Conservation (phyloP, 2,113 vertebrate genomes). For the Erpornis zantholeuca region DNA sequence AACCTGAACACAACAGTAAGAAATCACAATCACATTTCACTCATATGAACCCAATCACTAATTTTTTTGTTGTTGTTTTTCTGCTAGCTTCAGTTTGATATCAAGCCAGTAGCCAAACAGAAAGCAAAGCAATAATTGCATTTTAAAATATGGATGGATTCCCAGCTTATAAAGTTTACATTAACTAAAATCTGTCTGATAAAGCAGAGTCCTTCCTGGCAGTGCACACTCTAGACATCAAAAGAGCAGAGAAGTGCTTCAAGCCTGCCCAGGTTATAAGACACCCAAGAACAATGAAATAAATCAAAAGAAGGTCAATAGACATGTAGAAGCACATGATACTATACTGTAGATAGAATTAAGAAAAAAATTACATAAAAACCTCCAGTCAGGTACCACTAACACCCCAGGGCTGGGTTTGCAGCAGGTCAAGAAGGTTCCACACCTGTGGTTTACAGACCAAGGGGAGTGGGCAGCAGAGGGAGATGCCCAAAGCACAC, state of each 20-base stretch:
- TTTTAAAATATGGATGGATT: neutral
- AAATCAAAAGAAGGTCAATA: neutral
- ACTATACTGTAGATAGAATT: accelerated
- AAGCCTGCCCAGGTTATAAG: neutral
- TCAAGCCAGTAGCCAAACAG: neutral
- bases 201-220: neutral
- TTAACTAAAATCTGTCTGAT: neutral
- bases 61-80: neutral
- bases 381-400: neutral
- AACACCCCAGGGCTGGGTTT: too few species aligned
- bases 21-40: neutral
- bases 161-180: neutral
- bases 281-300: neutral
- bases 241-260: neutral
- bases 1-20: neutral
- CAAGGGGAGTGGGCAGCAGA: neutral
- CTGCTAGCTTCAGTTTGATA: neutral
- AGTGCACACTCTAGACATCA: neutral
- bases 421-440: neutral
- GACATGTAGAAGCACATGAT: accelerated
- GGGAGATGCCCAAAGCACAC: neutral
- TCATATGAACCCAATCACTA: neutral
- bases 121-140: neutral
- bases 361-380: neutral
- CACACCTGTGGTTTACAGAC: neutral